These are phyloP conservation scores for Prunella strophiata DNA, from an alignment of 2,797 vertebrate species.

Conservation along the genomic window DNA sequence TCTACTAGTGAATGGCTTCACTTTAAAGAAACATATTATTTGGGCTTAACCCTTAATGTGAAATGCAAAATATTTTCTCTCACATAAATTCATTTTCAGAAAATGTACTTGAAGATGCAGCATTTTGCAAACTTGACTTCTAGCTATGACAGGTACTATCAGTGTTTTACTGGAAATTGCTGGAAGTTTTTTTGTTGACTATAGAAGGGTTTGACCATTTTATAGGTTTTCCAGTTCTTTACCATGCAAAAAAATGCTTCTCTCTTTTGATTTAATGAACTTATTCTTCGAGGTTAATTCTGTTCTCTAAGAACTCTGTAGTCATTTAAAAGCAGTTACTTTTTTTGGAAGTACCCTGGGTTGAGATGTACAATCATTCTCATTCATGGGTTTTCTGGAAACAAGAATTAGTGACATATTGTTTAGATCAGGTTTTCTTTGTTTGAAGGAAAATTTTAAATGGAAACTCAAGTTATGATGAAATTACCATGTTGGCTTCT, in stretches of 20 bases:
- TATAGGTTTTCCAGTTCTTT: neutral
- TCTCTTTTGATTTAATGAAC: neutral
- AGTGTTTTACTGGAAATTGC: neutral
- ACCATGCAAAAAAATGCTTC: neutral
- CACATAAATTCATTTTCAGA: neutral
- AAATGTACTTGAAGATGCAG: neutral
- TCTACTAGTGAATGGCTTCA: conserved; percentile 31
- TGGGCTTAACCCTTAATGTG: conserved; percentile 31
- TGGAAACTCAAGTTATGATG: neutral
- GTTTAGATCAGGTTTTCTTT: neutral
- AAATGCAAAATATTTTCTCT: neutral
- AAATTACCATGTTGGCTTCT: neutral
- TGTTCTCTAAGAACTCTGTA: neutral
- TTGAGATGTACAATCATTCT: neutral
- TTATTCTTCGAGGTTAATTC: neutral
- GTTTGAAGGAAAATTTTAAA: neutral
- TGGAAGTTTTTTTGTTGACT: neutral
- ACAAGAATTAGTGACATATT: neutral
- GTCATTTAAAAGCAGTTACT: neutral
- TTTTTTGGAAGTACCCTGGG: neutral
- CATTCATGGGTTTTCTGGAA: neutral
- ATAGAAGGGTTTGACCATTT: neutral
- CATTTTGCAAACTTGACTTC: neutral
- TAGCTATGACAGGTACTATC: neutral
- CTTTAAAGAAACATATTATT: conserved; percentile 47